Conservation (phyloP, 2,113 vertebrate species). For the Myotis lucifugus region DNA sequence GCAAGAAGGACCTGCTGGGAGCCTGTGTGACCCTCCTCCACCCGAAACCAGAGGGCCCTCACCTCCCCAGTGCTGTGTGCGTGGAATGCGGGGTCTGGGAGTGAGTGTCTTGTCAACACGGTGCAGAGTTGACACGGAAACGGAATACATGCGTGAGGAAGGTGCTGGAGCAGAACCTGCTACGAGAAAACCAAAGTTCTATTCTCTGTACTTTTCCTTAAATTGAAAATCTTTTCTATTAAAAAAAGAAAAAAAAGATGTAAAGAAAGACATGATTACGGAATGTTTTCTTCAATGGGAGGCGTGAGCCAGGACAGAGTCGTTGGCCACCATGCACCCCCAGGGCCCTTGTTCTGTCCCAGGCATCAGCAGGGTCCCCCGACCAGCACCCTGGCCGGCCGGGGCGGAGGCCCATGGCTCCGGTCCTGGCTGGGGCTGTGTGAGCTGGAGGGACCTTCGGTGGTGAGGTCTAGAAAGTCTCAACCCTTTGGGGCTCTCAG, state of each 20-base stretch:
- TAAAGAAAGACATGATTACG: background rate
- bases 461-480: background rate
- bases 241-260: background rate
- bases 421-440: background rate
- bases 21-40: too few relatives aligned
- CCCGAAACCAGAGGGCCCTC: too few relatives aligned
- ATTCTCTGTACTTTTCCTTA: background rate
- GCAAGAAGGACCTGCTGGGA: too few relatives aligned
- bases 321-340: background rate
- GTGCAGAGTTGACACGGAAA: background rate
- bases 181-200: background rate
- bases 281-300: background rate
- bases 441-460: background rate
- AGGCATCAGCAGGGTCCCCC: too few relatives aligned
- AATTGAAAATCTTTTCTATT: background rate
- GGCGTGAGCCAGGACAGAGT: background rate
- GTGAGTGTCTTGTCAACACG: background rate
- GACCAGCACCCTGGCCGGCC: background rate
- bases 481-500: too few relatives aligned
- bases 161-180: background rate
- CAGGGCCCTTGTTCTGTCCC: rapidly evolving
- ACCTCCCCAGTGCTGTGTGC: background rate
- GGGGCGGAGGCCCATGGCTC: background rate
- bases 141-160: too few relatives aligned
- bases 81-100: background rate